phyloP scores from a whole-genome alignment of 2,113 vertebrate genomes.

The Rhagologus leucostigma region DNA sequence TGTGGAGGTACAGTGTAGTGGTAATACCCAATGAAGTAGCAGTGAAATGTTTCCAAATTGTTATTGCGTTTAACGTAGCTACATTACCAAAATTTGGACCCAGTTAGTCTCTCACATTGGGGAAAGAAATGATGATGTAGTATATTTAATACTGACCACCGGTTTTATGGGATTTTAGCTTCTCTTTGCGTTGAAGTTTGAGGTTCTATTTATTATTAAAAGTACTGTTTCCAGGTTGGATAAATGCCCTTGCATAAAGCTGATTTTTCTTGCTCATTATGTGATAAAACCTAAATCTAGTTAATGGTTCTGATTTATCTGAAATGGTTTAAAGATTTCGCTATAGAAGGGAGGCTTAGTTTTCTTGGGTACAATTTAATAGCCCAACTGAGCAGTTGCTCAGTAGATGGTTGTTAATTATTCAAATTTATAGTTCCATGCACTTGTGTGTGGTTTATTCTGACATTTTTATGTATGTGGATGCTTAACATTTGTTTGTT shows the following conservation, averaged over 20 bases:
- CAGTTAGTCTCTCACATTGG: neutral
- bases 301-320: neutral
- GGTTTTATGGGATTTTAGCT: neutral
- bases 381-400: neutral
- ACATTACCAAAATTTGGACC: neutral
- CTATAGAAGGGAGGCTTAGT: neutral
- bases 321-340: neutral
- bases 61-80: neutral
- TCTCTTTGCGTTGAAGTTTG: neutral
- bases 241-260: neutral
- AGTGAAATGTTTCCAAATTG: neutral
- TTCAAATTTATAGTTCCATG: neutral
- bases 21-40: neutral
- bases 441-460: neutral
- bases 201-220: neutral
- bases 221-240: neutral
- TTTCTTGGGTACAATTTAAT: neutral
- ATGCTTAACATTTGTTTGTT: neutral
- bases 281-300: neutral
- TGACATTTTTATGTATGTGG: neutral
- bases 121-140: fast-evolving
- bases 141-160: neutral
- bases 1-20: neutral
- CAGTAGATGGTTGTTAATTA: neutral
- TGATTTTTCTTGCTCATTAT: neutral